A percentile compares a stretch with the other conserved stretches of the same genome.
Conservation (phyloP, 1,140 invertebrate genomes). For the Hyles euphorbiae region DNA sequence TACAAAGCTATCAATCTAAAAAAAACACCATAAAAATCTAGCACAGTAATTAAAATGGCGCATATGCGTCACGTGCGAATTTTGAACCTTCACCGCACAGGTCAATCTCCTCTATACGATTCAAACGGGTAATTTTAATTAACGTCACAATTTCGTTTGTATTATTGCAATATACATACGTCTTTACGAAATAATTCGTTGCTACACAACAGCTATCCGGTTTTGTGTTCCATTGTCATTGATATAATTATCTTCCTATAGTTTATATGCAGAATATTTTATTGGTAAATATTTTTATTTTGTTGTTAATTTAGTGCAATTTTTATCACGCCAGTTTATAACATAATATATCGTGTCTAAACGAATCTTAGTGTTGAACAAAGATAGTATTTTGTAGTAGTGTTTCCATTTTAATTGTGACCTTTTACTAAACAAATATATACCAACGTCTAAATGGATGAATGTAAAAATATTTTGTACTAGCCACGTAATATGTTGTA, state of each 20-base stretch:
- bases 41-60: no score
- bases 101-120: no score
- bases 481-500: conserved; percentile 72
- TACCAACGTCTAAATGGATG: conserved; percentile 42
- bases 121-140: no score
- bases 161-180: no score
- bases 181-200: no score
- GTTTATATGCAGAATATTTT: conserved; percentile 28
- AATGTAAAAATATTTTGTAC: conserved; percentile 68
- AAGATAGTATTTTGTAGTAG: conserved; percentile 49
- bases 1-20: no score
- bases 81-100: no score
- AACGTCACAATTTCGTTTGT: no score
- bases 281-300: conserved; percentile 36
- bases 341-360: background rate
- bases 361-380: conserved; percentile 3
- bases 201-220: no score
- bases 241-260: conserved; percentile 2
- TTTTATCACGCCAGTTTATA: conserved; percentile 26
- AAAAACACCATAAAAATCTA: no score
- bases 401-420: conserved; percentile 47
- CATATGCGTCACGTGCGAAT: no score
- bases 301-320: conserved; percentile 45
- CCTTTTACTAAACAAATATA: conserved; percentile 47
- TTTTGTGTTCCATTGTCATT: background rate